Evolutionary conservation across 2,797 vertebrate species (phyloP), one percentile per base, ranked within the genome.

Genomic region (Garrulus glandarius): DNA sequence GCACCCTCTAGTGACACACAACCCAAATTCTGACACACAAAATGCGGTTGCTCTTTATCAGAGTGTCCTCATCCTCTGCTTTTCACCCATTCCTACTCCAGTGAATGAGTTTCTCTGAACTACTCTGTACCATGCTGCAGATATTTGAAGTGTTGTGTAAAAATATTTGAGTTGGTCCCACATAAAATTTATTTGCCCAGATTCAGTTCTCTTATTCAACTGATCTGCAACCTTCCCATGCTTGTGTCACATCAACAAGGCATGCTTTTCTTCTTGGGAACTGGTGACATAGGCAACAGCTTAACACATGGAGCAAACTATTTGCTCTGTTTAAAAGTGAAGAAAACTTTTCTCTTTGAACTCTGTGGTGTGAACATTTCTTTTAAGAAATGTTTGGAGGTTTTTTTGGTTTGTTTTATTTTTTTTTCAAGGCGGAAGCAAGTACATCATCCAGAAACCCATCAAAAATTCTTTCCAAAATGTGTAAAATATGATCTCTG

Each of bases 61-160:
- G 30, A 39, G 9, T 46, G 19, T 67, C 7, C 7, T 63, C 5
- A 2, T 23, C 32, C 41, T 6, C 37, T 71, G 49, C 22, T 88
- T 86, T 94, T 78, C 0, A 1, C 18, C 20, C 11, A 47, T 47
- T 89, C 15, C 47, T 6, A 57, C 11, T 11, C 24, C 29, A 11
- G 1, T 4, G 49, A 88, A 43, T 0, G 0, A 80, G 63, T 1
- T 0, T 34, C 27, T 83, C 63, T 81, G 36, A 77, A 32, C 10
- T 34, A 13, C 30, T 27, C 52, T 53, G 17, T 43, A 19, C 10
- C 30, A 39, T 0, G 0, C 34, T 88, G 20, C 19, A 60, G 15
- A 23, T 57, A 71, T 70, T 81, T 59, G 23, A 56, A 76, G 21
- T 11, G n/a, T 32, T 53, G 15, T 41, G 39, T n/a, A 70, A 72